Base-by-base conservation (phyloP, 2,797 vertebrate species). In the Manis javanica region DNA sequence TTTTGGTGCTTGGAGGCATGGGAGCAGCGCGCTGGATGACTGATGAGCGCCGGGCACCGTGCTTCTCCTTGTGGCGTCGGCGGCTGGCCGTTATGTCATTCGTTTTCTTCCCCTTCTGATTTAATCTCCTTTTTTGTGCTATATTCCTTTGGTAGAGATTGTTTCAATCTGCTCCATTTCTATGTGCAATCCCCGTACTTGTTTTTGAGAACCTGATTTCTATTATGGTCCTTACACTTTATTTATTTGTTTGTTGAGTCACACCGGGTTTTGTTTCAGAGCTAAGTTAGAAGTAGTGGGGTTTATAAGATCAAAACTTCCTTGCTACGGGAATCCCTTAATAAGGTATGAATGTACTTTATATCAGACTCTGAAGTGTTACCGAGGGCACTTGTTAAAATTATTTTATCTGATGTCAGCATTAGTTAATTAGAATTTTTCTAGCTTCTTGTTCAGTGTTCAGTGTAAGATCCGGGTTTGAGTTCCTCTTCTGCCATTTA, bases 61-160 rank as follows among this genome's bases (percentile, higher is more conserved):
- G 95, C 93, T 97, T 98, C 96, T 77, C 88, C 94, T 93, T 92
- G 97, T 94, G 96, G 97, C 92, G 96, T 97, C 92, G 97, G 95
- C 96, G 93, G 94, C 91, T 93, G 29, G 1, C 84, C 86, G 81
- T 96, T 92, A 96, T 96, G 96, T 90, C 95, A 96, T 95, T 93
- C 95, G 93, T 66, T 89, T 95, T 96, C 94, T 97, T 97, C 95
- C 93, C 97, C 66, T 98, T 95, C 94, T 97, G 95, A 97, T 97
- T 96, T 93, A 96, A 96, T 97, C 95, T 95, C 78, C 71, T 93
- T 77, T 94, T 96, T 51, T 96, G 69, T 91, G 71, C 94, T 90
- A n/a, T 86, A 87, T 91, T 93, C 90, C 84, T 82, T 88, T 81
- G 74, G 93, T 90, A 34, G 68, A 91, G 55, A 90, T 61, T 93